phyloP scores from a whole-genome alignment of 2,113 vertebrate species.

The Colistium nudipinnis region DNA sequence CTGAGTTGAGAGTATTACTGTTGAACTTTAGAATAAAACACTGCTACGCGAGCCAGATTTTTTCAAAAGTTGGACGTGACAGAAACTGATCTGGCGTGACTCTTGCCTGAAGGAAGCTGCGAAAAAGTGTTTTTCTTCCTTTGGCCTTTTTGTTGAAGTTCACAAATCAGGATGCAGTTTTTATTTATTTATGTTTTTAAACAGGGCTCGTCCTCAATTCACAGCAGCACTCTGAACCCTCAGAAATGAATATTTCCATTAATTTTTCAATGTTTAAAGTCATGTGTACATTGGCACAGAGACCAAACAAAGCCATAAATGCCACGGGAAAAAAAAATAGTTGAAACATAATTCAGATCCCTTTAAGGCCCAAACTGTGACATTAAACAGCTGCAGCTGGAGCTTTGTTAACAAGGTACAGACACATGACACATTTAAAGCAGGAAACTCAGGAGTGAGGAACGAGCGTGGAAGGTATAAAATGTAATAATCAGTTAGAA shows the following conservation, averaged over 20 bases:
- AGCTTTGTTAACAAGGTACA: slow-evolving; percentile 14
- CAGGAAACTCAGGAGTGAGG: not conserved
- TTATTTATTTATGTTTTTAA: not conserved
- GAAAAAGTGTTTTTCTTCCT: slow-evolving; percentile 28
- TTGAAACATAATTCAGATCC: slow-evolving; percentile 6
- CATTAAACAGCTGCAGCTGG: slow-evolving; percentile 35
- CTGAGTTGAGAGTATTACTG: slow-evolving; percentile 1
- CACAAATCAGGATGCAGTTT: slow-evolving; percentile 46
- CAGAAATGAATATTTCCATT: slow-evolving; percentile 23
- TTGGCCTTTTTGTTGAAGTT: slow-evolving; percentile 32
- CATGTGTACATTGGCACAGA: slow-evolving; percentile 47
- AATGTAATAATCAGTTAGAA: slow-evolving; percentile 8
- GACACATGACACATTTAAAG: slow-evolving; percentile 4
- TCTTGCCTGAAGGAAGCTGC: slow-evolving; percentile 22
- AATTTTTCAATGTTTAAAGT: slow-evolving; percentile 6
- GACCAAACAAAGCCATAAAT: slow-evolving; percentile 19
- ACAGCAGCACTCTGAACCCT: not conserved
- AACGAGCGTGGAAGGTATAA: too few relatives aligned
- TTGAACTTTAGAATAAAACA: slow-evolving; percentile 30
- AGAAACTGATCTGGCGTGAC: slow-evolving; percentile 29
- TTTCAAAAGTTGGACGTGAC: slow-evolving; percentile 16
- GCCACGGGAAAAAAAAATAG: slow-evolving; percentile 1
- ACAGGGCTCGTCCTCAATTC: not conserved
- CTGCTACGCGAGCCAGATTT: not conserved
- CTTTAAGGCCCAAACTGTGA: not conserved